Evolutionary conservation across 2,888 invertebrate species (phyloP), one percentile per base, ranked within the genome.

Genomic region (Lepidocyrtoides sp.): DNA sequence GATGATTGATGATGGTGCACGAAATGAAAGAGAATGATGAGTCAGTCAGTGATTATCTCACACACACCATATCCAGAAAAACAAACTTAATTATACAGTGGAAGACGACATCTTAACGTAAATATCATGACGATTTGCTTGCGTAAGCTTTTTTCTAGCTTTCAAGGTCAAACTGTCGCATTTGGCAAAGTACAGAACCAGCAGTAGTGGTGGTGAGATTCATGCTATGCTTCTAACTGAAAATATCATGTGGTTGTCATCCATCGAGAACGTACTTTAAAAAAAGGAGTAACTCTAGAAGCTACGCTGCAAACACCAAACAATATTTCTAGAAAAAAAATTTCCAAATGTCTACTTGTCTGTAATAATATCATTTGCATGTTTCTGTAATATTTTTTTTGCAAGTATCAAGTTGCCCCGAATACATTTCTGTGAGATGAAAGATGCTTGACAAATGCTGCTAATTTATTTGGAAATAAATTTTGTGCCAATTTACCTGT

Each of bases 401-500:
- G n/a, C n/a, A n/a, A n/a, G 57, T 57, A 57, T 57, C 57, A 57
- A 0, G 7, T 57, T 23, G 23, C 57, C 57, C 57, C 57, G 8
- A 10, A 57, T 48, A 14, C 23, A 20, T n/a, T n/a, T n/a, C n/a
- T n/a, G n/a, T n/a, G n/a, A n/a, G n/a, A n/a, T n/a, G n/a, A n/a
- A n/a, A n/a, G n/a, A n/a, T n/a, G n/a, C n/a, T n/a, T n/a, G n/a
- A n/a, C n/a, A n/a, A n/a, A n/a, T n/a, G n/a, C n/a, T n/a, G n/a
- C n/a, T n/a, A n/a, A n/a, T n/a, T n/a, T n/a, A n/a, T n/a, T n/a
- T n/a, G n/a, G n/a, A n/a, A n/a, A n/a, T n/a, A n/a, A n/a, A n/a
- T n/a, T n/a, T n/a, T n/a, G n/a, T n/a, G n/a, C n/a, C n/a, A n/a
- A 63, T 29, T 91, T 81, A 94, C 94, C 94, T 92, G 88, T 92